Conservation (phyloP, 2,888 invertebrate genomes). For the Troides oblongomaculatus region DNA sequence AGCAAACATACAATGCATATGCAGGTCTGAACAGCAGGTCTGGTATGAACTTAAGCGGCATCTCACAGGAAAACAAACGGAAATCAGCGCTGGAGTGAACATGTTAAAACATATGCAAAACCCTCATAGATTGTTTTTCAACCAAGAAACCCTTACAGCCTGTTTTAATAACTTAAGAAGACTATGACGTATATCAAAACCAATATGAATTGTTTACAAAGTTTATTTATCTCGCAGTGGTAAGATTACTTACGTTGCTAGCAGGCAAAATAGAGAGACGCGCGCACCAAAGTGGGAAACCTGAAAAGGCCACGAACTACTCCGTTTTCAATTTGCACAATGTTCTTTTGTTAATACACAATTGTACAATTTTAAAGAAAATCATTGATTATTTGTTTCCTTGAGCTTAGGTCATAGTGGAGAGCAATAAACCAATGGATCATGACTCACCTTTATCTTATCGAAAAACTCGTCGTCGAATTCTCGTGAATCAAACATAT, state of each 20-base stretch:
- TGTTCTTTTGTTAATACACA: too few relatives aligned
- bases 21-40: too few relatives aligned
- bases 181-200: background rate
- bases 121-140: too few relatives aligned
- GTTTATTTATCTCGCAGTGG: slow-evolving; percentile 2
- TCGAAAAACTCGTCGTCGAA: slow-evolving; percentile 27
- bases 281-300: slow-evolving; percentile 19
- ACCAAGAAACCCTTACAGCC: too few relatives aligned
- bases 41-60: too few relatives aligned
- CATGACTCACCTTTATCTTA: slow-evolving; percentile 29
- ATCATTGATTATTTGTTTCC: too few relatives aligned
- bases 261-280: slow-evolving; percentile 6
- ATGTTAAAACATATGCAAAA: too few relatives aligned
- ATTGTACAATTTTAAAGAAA: too few relatives aligned
- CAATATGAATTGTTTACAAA: slow-evolving; percentile 3
- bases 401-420: background rate
- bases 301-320: background rate
- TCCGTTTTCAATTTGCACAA: background rate
- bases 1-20: too few relatives aligned
- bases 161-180: too few relatives aligned
- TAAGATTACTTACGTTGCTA: slow-evolving; percentile 11
- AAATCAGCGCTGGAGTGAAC: too few relatives aligned
- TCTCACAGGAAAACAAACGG: too few relatives aligned
- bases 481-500: slow-evolving; percentile 29
- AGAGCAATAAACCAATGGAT: background rate